phyloP scores from a whole-genome alignment of 2,113 vertebrate species.

The Thunnus maccoyii region DNA sequence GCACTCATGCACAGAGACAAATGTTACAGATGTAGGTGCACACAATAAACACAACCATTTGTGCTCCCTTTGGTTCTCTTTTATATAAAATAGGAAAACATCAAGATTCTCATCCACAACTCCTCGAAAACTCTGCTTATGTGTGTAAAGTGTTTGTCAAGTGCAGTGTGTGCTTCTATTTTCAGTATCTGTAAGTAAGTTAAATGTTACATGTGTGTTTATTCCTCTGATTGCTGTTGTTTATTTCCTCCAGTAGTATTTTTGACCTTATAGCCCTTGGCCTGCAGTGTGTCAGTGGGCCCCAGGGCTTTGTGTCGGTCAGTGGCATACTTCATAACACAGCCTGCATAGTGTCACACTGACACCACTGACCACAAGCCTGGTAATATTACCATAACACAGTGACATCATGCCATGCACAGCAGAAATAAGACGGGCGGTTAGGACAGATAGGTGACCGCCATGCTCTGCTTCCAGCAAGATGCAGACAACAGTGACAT shows the following conservation, averaged over 20 bases:
- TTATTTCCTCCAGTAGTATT: slow-evolving; percentile 44
- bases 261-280: slow-evolving; percentile 31
- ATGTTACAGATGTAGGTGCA: background rate
- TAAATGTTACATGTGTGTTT: background rate
- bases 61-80: background rate
- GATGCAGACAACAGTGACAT: background rate
- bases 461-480: background rate
- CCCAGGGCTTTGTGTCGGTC: slow-evolving; percentile 42
- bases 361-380: slow-evolving; percentile 11
- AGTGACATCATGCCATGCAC: slow-evolving; percentile 1
- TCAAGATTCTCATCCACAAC: background rate
- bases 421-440: background rate
- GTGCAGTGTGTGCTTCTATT: background rate
- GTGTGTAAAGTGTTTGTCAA: background rate
- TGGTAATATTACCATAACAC: slow-evolving; percentile 32
- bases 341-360: slow-evolving; percentile 32
- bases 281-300: slow-evolving; percentile 26
- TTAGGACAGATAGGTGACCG: background rate
- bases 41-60: background rate
- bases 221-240: slow-evolving; percentile 32
- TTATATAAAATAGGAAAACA: background rate
- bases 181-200: background rate
- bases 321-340: slow-evolving; percentile 46
- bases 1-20: background rate
- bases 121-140: background rate